These are phyloP conservation scores for Megathymus violae DNA, from an alignment of 1,140 invertebrate genomes.

Conservation along the genomic window DNA sequence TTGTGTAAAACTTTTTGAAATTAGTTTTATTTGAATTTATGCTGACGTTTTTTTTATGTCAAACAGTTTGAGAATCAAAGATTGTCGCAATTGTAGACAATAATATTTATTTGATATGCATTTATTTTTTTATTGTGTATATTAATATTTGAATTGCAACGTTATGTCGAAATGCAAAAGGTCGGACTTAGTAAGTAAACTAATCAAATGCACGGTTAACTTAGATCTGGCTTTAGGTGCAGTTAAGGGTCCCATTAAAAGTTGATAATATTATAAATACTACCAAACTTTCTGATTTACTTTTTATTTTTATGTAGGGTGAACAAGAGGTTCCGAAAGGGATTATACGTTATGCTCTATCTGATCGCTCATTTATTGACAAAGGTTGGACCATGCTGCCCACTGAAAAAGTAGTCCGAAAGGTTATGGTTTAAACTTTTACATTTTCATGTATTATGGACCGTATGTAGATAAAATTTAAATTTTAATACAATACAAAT, in stretches of 20 bases:
- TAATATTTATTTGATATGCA: background rate
- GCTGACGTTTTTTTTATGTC: background rate
- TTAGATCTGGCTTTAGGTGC: too few relatives aligned
- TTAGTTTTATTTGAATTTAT: too few relatives aligned
- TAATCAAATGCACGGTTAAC: conserved; percentile 3
- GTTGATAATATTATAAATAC: too few relatives aligned
- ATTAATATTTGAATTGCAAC: conserved; percentile 36
- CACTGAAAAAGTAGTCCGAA: conserved; percentile 75
- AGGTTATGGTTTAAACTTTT: too few relatives aligned
- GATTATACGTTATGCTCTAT: conserved; percentile 66
- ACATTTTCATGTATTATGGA: too few relatives aligned
- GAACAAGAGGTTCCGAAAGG: conserved; percentile 60
- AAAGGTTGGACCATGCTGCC: conserved; percentile 79
- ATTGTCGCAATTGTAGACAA: background rate
- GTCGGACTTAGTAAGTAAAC: conserved; percentile 39
- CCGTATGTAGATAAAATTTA: too few relatives aligned
- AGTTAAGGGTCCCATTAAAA: too few relatives aligned
- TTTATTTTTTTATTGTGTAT: conserved; percentile 37
- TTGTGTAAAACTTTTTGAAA: too few relatives aligned
- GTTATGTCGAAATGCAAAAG: conserved; percentile 52
- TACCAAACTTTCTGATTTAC: conserved; percentile 1
- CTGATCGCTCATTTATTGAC: conserved; percentile 72
- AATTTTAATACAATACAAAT: too few relatives aligned
- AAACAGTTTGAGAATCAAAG: background rate
- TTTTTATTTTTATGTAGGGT: conserved; percentile 41